A percentile compares a stretch with the other conserved stretches of the same genome.
Conservation (phyloP, 2,113 vertebrate species). For the Emydocephalus ijimae region DNA sequence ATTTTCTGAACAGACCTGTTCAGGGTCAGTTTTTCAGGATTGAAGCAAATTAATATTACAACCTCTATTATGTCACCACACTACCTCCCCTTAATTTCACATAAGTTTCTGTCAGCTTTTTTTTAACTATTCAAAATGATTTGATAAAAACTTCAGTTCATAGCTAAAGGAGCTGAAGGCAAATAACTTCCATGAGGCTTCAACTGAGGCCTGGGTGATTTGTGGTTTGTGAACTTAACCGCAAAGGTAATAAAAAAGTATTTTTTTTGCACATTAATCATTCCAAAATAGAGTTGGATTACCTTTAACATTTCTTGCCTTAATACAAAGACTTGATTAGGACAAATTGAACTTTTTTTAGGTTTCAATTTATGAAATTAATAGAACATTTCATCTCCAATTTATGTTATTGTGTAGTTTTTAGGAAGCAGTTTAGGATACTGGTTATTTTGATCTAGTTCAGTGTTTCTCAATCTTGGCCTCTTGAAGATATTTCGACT, state of each 20-base stretch:
- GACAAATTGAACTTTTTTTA: not conserved
- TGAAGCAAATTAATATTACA: not conserved
- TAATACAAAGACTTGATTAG: not conserved
- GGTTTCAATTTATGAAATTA: not conserved
- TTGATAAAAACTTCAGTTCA: not conserved
- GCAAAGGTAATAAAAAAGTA: not conserved
- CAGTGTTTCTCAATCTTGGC: not conserved
- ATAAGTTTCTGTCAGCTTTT: not conserved
- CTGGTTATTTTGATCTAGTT: not conserved
- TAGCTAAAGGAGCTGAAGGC: not conserved
- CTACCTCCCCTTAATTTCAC: not conserved
- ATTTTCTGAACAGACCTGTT: constrained; percentile 37
- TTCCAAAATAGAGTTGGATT: not conserved
- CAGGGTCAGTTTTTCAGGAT: constrained; percentile 36
- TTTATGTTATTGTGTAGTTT: not conserved
- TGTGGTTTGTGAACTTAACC: not conserved
- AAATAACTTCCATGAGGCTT: not conserved
- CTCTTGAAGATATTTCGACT: not conserved
- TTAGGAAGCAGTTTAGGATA: not conserved
- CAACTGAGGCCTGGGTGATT: not conserved
- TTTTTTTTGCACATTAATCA: not conserved
- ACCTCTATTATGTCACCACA: not conserved
- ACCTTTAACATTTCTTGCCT: constrained; percentile 10
- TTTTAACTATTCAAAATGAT: not conserved
- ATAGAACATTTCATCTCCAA: not conserved